A percentile compares a stretch with the other conserved stretches of the same genome.
phyloP scores from a whole-genome alignment of 2,797 vertebrate genomes.

The Acestrorhynchus altus region DNA sequence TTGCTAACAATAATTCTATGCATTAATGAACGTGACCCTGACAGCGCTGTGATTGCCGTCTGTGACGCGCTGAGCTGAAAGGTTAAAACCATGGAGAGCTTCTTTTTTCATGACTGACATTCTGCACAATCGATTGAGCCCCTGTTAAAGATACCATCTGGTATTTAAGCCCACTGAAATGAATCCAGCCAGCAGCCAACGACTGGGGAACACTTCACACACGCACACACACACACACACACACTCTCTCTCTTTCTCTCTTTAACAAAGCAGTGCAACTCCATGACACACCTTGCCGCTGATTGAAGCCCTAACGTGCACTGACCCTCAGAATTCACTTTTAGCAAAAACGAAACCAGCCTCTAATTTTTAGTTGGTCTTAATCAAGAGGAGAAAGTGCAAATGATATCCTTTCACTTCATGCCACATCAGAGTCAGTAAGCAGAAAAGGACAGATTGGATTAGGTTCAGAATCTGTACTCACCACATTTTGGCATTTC shows the following conservation, averaged over 20 bases:
- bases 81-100: slow-evolving; percentile 59
- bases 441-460: no score
- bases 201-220: slow-evolving; percentile 31
- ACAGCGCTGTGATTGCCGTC: slow-evolving; percentile 45
- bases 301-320: background rate
- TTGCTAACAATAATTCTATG: slow-evolving; percentile 36
- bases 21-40: slow-evolving; percentile 41
- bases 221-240: slow-evolving; percentile 35
- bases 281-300: background rate
- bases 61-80: slow-evolving; percentile 54
- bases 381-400: no score
- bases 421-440: no score
- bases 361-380: no score
- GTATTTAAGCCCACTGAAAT: slow-evolving; percentile 56
- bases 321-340: no score
- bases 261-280: slow-evolving; percentile 24
- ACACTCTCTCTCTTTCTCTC: slow-evolving; percentile 2
- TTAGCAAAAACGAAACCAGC: no score
- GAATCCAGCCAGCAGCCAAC: slow-evolving; percentile 34
- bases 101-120: slow-evolving; percentile 59
- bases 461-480: no score
- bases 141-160: slow-evolving; percentile 57
- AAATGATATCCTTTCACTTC: no score
- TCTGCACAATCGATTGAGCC: slow-evolving; percentile 55
- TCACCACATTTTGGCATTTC: no score